phyloP scores from a whole-genome alignment of 2,113 vertebrate species.

The Chloroceryle aenea region DNA sequence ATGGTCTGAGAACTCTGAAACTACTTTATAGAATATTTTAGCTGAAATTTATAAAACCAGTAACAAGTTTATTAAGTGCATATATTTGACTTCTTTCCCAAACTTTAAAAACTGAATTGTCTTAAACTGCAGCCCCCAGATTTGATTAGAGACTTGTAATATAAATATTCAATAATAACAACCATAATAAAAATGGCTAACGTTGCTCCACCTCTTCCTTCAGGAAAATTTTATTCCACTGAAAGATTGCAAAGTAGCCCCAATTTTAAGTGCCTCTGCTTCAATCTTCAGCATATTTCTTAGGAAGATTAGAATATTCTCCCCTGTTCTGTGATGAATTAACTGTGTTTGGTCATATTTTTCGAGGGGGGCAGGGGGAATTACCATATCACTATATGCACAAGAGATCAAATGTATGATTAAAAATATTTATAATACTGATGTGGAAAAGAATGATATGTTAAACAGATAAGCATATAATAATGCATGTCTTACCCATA shows the following conservation, averaged over 20 bases:
- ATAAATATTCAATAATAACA: background rate
- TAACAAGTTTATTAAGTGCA: background rate
- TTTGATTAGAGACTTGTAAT: background rate
- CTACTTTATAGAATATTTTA: background rate
- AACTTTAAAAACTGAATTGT: background rate
- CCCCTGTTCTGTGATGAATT: conserved; percentile 70
- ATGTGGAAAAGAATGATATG: conserved; percentile 79
- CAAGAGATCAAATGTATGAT: conserved; percentile 77
- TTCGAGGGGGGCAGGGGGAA: conserved; percentile 60
- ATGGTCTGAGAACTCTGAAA: background rate
- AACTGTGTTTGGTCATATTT: conserved; percentile 56
- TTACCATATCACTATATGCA: conserved; percentile 67
- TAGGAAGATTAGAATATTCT: conserved; percentile 58
- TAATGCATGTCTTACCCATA: conserved; percentile 82
- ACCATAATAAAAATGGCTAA: background rate
- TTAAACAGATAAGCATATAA: conserved; percentile 80
- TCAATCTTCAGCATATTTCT: conserved; percentile 45
- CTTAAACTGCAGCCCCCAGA: background rate
- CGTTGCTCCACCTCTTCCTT: background rate
- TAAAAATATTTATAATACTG: conserved; percentile 81
- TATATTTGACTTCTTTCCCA: background rate
- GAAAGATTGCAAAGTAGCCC: conserved; percentile 2
- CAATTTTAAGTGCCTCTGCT: conserved; percentile 22
- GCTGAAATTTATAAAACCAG: background rate
- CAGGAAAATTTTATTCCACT: conserved; percentile 25